Percentiles rank a stretch among this genome's conserved stretches.
Evolutionary conservation across 2,113 vertebrate genomes (phyloP).

Genomic region (Apodemus sylvaticus): DNA sequence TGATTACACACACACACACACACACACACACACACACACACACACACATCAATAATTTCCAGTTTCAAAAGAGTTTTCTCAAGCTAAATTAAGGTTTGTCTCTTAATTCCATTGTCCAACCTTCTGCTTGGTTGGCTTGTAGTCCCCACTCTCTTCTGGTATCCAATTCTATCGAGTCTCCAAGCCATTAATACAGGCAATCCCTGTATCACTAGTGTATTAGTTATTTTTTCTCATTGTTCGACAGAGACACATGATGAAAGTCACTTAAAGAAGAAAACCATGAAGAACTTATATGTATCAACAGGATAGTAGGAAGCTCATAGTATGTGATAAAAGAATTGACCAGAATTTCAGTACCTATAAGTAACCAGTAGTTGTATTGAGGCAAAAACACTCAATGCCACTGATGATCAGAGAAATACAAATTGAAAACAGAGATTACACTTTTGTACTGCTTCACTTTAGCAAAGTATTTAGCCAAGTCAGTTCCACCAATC

Average conservation of each 20-base stretch:
- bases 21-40: too few species aligned
- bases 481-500: background rate
- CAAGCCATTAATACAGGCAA: background rate
- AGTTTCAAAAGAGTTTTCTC: background rate
- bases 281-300: background rate
- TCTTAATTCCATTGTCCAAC: background rate
- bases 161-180: background rate
- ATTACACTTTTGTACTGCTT: background rate
- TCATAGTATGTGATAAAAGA: background rate
- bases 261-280: background rate
- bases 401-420: background rate
- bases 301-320: background rate
- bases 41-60: background rate
- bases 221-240: background rate
- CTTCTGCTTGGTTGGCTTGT: background rate
- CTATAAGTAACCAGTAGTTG: background rate
- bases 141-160: background rate
- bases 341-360: background rate
- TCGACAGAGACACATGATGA: background rate
- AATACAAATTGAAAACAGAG: background rate
- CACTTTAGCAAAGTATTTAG: background rate
- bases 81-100: background rate
- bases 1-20: background rate
- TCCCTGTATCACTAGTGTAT: background rate
- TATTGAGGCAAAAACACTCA: background rate